Conservation (phyloP, 2,797 vertebrate genomes). For the Centroberyx gerrardi region DNA sequence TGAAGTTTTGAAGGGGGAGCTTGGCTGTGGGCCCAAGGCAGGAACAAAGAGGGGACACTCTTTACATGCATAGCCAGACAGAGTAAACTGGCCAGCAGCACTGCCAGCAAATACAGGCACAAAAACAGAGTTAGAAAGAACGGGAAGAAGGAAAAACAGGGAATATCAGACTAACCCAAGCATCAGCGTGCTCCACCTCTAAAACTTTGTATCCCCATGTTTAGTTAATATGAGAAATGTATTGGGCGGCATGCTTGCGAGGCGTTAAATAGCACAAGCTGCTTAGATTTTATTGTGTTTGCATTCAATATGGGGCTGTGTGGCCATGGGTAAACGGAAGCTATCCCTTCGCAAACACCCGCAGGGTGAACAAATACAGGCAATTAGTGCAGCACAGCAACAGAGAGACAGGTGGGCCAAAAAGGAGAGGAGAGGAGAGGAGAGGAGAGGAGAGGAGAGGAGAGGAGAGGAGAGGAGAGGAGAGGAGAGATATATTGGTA, state of each 20-base stretch:
- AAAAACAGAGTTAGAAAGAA: conserved; percentile 68
- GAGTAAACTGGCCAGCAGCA: conserved; percentile 82
- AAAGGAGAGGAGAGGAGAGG: conserved; percentile 7
- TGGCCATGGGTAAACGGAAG: conserved; percentile 70
- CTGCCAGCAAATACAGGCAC: conserved; percentile 79
- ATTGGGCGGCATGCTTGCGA: conserved; percentile 43
- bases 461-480: not conserved
- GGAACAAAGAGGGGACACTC: conserved; percentile 89
- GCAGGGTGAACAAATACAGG: conserved; percentile 77
- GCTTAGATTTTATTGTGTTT: conserved; percentile 80
- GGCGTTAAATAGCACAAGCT: conserved; percentile 59
- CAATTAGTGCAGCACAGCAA: conserved; percentile 69
- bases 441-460: not conserved
- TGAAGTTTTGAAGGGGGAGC: conserved; percentile 86
- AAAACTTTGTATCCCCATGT: conserved; percentile 49
- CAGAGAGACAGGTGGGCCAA: conserved; percentile 64
- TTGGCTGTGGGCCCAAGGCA: conserved; percentile 83
- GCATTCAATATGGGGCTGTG: conserved; percentile 72
- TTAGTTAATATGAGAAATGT: conserved; percentile 63
- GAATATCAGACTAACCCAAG: conserved; percentile 42
- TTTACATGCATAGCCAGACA: conserved; percentile 90
- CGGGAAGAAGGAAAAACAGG: conserved; percentile 24
- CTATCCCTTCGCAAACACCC: conserved; percentile 79
- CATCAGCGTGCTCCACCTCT: conserved; percentile 48
- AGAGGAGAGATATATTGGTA: not conserved